phyloP scores from a whole-genome alignment of 2,888 invertebrate genomes.

The Cerastis leucographa region DNA sequence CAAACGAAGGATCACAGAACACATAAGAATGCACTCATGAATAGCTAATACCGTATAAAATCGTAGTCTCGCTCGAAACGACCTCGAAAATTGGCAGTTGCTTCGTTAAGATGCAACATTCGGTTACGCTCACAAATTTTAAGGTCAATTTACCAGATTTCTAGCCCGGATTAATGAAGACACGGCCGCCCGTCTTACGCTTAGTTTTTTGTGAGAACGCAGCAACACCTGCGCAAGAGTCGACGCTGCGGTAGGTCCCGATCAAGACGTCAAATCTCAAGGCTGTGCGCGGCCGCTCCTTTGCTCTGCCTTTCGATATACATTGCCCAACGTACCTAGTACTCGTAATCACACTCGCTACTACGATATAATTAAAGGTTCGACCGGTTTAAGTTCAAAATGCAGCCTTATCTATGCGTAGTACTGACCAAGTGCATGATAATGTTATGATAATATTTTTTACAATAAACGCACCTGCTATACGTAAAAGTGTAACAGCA shows the following conservation, averaged over 20 bases:
- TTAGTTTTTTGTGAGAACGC: slow-evolving; percentile 81
- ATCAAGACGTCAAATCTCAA: slow-evolving; percentile 90
- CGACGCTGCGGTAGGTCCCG: slow-evolving; percentile 90
- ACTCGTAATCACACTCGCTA: slow-evolving; percentile 78
- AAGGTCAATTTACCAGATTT: slow-evolving; percentile 81
- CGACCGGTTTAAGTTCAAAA: slow-evolving; percentile 58
- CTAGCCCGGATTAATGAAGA: slow-evolving; percentile 81
- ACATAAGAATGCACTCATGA: slow-evolving; percentile 58
- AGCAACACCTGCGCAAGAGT: slow-evolving; percentile 87
- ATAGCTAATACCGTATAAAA: slow-evolving; percentile 59
- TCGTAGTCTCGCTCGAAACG: slow-evolving; percentile 43
- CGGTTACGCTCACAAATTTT: slow-evolving; percentile 68
- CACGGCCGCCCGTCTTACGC: slow-evolving; percentile 87
- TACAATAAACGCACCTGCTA: slow-evolving; percentile 49
- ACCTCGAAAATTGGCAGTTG: slow-evolving; percentile 48
- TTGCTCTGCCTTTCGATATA: slow-evolving; percentile 83
- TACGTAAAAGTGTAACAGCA: slow-evolving; percentile 39
- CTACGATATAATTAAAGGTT: slow-evolving; percentile 76
- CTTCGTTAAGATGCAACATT: slow-evolving; percentile 53
- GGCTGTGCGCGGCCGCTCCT: slow-evolving; percentile 83
- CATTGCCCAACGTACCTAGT: slow-evolving; percentile 81
- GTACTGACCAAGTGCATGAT: slow-evolving; percentile 19
- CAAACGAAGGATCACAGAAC: slow-evolving; percentile 41
- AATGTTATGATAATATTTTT: slow-evolving; percentile 22
- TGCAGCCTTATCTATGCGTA: slow-evolving; percentile 51